A percentile compares a stretch with the other conserved stretches of the same genome.
These are phyloP conservation scores for Augochlorella aurata DNA, from an alignment of 2,888 invertebrate genomes.

Conservation along the genomic window DNA sequence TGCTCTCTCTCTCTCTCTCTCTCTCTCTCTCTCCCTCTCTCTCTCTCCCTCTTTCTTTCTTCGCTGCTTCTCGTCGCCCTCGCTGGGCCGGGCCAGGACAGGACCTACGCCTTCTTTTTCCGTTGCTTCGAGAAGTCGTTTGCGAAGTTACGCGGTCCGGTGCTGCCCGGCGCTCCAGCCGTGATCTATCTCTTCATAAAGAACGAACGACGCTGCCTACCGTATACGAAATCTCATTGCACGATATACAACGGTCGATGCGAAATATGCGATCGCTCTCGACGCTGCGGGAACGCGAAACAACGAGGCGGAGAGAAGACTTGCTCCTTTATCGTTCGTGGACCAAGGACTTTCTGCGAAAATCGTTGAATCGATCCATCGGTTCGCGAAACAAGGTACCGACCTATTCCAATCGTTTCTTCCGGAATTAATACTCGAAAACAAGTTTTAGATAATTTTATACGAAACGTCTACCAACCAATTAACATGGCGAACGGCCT, in stretches of 20 bases:
- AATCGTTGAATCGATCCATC: no score
- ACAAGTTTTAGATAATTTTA: no score
- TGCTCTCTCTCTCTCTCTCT: slow-evolving; percentile 24
- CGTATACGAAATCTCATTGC: neutral
- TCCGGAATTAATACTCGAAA: no score
- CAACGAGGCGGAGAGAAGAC: neutral
- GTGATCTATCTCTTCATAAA: slow-evolving; percentile 51
- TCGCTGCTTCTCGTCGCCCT: neutral
- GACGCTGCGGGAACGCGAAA: neutral
- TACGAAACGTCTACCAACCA: no score
- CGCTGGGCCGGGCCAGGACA: neutral
- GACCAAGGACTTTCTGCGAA: no score
- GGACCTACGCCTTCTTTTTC: slow-evolving; percentile 29
- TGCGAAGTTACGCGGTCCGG: slow-evolving; percentile 28
- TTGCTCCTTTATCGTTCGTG: neutral
- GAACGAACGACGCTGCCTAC: neutral
- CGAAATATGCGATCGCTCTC: neutral
- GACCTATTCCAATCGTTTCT: no score
- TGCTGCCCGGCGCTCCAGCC: slow-evolving; percentile 9
- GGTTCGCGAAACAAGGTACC: no score
- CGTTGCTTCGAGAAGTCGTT: slow-evolving; percentile 13
- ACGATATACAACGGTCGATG: neutral
- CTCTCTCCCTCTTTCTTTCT: slow-evolving; percentile 34
- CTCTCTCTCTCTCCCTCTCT: neutral
- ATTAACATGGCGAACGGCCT: neutral